These are phyloP conservation scores for Prionailurus bengalensis DNA, from an alignment of 2,113 vertebrate species.

Conservation along the genomic window DNA sequence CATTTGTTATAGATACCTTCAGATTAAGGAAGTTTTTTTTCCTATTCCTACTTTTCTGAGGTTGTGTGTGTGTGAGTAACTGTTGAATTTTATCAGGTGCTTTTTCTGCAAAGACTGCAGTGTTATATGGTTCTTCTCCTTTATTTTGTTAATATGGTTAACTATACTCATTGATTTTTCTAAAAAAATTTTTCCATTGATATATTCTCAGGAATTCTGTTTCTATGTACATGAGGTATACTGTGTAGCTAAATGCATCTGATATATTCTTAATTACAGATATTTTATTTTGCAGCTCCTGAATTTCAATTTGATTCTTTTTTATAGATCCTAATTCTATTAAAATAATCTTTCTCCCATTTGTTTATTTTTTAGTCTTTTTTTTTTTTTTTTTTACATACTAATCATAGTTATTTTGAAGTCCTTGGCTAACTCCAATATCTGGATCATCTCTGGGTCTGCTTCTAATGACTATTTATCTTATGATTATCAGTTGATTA, in stretches of 20 bases:
- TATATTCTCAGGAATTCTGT: neutral
- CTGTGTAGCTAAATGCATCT: neutral
- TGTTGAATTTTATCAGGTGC: neutral
- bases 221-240: neutral
- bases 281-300: neutral
- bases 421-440: neutral
- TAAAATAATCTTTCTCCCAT: neutral
- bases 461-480: neutral
- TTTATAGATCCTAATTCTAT: neutral
- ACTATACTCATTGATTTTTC: neutral
- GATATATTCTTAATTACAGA: neutral
- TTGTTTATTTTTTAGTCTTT: neutral
- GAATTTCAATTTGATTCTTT: slow-evolving; percentile 2
- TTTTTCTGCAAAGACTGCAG: slow-evolving; percentile 9
- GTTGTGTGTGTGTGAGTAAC: neutral
- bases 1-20: neutral
- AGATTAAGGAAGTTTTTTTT: neutral
- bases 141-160: neutral
- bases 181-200: neutral
- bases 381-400: neutral
- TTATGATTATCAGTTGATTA: neutral
- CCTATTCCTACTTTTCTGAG: neutral
- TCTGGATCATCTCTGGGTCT: neutral
- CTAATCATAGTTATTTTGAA: neutral
- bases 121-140: neutral